phyloP scores from a whole-genome alignment of 2,888 invertebrate species.

The Sussaba pulchella region DNA sequence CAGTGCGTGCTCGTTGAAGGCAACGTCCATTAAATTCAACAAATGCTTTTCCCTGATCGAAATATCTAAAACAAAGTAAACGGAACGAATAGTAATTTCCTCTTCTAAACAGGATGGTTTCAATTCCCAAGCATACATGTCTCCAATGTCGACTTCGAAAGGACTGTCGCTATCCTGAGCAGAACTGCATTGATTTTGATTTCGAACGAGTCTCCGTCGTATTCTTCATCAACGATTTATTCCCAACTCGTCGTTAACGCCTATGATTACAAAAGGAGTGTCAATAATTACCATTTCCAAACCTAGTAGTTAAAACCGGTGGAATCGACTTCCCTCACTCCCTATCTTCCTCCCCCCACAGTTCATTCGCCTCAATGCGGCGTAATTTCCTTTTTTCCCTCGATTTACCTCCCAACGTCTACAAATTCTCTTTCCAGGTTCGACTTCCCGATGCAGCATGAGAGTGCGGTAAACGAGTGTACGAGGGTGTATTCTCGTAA shows the following conservation, averaged over 20 bases:
- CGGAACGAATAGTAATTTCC: too few species aligned
- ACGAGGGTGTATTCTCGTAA: slow-evolving; percentile 36
- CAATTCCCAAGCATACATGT: too few species aligned
- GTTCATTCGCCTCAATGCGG: background rate
- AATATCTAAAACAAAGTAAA: too few species aligned
- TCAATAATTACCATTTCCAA: slow-evolving; percentile 18
- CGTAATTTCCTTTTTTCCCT: background rate
- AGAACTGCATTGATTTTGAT: slow-evolving; percentile 5
- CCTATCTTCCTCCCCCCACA: background rate
- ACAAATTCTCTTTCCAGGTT: slow-evolving; percentile 48
- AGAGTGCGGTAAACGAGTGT: slow-evolving; percentile 51
- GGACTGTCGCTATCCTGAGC: too few species aligned
- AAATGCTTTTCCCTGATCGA: too few species aligned
- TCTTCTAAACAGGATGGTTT: too few species aligned
- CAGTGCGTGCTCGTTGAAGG: too few species aligned
- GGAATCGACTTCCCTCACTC: slow-evolving; percentile 55
- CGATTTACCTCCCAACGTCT: slow-evolving; percentile 28
- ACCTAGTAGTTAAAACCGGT: background rate
- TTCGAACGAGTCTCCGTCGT: slow-evolving; percentile 14
- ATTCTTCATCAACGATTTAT: background rate
- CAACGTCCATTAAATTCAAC: too few species aligned
- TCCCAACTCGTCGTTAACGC: background rate
- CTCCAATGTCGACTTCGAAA: too few species aligned
- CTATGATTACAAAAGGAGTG: slow-evolving; percentile 11
- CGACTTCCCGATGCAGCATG: slow-evolving; percentile 23